Evolutionary conservation across 2,888 invertebrate genomes (phyloP), one percentile per base, ranked within the genome.

Genomic region (Drosophila mimetica): DNA sequence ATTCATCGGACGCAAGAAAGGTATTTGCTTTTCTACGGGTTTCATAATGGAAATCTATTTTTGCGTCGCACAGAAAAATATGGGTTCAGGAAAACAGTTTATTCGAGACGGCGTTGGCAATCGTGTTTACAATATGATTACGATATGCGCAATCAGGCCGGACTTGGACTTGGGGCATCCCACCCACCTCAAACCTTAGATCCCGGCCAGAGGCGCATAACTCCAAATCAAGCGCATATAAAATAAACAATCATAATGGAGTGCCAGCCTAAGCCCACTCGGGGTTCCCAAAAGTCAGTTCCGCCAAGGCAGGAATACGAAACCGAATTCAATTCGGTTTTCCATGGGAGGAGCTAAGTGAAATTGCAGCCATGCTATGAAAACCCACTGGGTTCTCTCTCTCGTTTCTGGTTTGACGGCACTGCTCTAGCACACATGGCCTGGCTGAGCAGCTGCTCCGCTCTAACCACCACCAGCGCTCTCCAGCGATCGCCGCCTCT

Each of bases 291-390:
- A 36, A 14, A 60, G 32, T 7, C 36, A 20, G 20, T 7, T 28
- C 25, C 14, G 18, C 1, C 60, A 16, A 16, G 16, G 7, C 28
- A 22, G 28, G 14, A 36, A 20, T 53, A 39, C 36, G 13, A 37
- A 20, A 32, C 30, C 9, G 44, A 28, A 37, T 25, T 44, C 41
- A 37, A 28, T 34, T 52, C 37, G 36, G 75, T 55, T 54, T 58
- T 34, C 65, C 44, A 37, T 53, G 70, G 84, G 84, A 87, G 84
- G 88, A 65, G 88, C 82, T 69, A 71, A 60, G 5, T n/a, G 11
- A 74, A 88, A 83, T 64, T 83, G 86, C 86, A 89, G 89, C 89
- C 89, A 89, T 89, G 75, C 80, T 75, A 67, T 60, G 72, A 54
- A 39, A 48, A 84, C 57, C 65, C 71, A 72, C 81, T 30, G 75